A percentile compares a stretch with the other conserved stretches of the same genome.
phyloP scores from a whole-genome alignment of 2,797 vertebrate species.

The Clarias pachynema region DNA sequence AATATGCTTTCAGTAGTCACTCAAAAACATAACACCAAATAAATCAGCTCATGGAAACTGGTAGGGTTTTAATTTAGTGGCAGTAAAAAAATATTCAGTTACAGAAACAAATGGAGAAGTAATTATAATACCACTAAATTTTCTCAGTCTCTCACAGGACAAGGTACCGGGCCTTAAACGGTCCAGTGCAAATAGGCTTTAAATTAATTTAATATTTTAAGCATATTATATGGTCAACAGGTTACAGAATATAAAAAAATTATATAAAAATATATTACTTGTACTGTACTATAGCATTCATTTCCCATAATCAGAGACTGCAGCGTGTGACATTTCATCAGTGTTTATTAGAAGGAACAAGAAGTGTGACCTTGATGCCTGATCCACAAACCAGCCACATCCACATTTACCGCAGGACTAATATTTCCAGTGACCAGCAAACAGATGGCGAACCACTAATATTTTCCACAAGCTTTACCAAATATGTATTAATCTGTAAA shows the following conservation, averaged over 20 bases:
- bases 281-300: not conserved
- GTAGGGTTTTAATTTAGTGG: constrained; percentile 50
- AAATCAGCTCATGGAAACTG: constrained; percentile 51
- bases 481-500: constrained; percentile 47
- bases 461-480: constrained; percentile 58
- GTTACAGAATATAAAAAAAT: not conserved
- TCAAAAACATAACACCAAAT: constrained; percentile 51
- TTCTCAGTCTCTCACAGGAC: constrained; percentile 42
- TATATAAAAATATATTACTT: not conserved
- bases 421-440: constrained; percentile 54
- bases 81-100: constrained; percentile 55
- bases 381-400: constrained; percentile 39
- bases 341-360: not conserved
- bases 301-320: constrained; percentile 6
- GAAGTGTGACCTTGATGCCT: constrained; percentile 15
- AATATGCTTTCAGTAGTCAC: constrained; percentile 38
- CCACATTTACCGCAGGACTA: constrained; percentile 38
- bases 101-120: constrained; percentile 55
- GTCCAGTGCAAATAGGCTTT: constrained; percentile 11
- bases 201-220: constrained; percentile 13
- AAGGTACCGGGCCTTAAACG: constrained; percentile 27
- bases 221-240: constrained; percentile 30
- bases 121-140: constrained; percentile 50
- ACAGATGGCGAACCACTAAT: constrained; percentile 53
- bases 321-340: not conserved